These are phyloP conservation scores for Hymenopus coronatus DNA, from an alignment of 2,888 invertebrate species.

Conservation along the genomic window DNA sequence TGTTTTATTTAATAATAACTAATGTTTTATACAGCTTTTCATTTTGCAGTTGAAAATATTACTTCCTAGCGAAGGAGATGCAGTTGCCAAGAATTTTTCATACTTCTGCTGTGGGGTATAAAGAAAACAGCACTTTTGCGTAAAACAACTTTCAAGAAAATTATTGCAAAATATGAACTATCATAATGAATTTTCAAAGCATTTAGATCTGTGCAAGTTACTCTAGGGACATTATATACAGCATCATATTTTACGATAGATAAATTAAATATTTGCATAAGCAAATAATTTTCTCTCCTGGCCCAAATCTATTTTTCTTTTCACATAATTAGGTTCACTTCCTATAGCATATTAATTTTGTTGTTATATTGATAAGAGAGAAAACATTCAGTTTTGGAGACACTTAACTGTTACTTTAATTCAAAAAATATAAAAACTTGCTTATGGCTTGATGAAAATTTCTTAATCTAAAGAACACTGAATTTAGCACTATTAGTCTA, in stretches of 20 bases:
- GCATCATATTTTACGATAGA: neutral
- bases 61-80: neutral
- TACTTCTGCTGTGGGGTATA: neutral
- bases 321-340: no score
- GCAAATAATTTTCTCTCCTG: no score
- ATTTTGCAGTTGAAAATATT: neutral
- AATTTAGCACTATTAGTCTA: no score
- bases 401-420: no score
- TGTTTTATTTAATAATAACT: neutral
- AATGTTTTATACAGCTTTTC: neutral
- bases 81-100: neutral
- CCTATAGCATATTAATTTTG: no score
- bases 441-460: no score
- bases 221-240: neutral
- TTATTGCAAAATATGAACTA: neutral
- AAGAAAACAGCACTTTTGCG: neutral
- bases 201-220: neutral
- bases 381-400: no score
- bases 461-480: no score
- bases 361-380: no score
- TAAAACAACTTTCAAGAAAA: neutral
- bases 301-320: no score
- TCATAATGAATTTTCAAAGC: neutral
- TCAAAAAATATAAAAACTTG: no score
- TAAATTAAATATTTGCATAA: no score